Evolutionary conservation across 1,140 invertebrate species (phyloP), one percentile per base, ranked within the genome.

Genomic region (Mya arenaria): DNA sequence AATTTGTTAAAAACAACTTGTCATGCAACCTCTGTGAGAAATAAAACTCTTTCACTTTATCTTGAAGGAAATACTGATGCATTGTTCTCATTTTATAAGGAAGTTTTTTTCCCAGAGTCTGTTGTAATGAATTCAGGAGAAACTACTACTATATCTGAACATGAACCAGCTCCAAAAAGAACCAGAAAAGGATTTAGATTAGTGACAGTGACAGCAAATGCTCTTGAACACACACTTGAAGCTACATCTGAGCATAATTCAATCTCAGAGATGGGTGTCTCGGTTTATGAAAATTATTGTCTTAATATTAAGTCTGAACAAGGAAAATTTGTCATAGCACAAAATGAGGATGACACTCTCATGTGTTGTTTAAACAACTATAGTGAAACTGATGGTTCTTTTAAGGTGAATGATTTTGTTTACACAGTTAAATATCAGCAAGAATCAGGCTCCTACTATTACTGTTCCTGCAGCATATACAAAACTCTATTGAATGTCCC

Each of bases 381-480:
- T 55, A 34, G 56, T 60, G 71, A 58, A n/a, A 56, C 32, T n/a
- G 56, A 55, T 60, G 71, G 71, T 37, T 32, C 32, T 37, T 73
- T 37, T n/a, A 58, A 28, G 19, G 34, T 3, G 15, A 32, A 28
- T 30, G 28, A 62, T 19, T 62, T 28, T 62, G 60, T 62, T 62
- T 32, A 28, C 25, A 62, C 60, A 4, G 3, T 15, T 4, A 25
- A 32, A 62, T 5, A 17, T n/a, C 3, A 5, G 19, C 15, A 39
- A 23, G 23, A 37, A 13, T 10, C 30, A 60, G 71, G 56, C 23
- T 13, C 58, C 39, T 55, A 56, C 5, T 60, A 34, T 60, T 73
- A 37, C 41, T 73, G 56, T 19, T 60, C n/a, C 17, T 77, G 73
- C 32, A 25, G 30, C 32, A 77, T 65, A 19, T 77, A 77, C 52